These are phyloP conservation scores for Gastrophysa polygoni DNA, from an alignment of 2,888 invertebrate species.

Conservation along the genomic window DNA sequence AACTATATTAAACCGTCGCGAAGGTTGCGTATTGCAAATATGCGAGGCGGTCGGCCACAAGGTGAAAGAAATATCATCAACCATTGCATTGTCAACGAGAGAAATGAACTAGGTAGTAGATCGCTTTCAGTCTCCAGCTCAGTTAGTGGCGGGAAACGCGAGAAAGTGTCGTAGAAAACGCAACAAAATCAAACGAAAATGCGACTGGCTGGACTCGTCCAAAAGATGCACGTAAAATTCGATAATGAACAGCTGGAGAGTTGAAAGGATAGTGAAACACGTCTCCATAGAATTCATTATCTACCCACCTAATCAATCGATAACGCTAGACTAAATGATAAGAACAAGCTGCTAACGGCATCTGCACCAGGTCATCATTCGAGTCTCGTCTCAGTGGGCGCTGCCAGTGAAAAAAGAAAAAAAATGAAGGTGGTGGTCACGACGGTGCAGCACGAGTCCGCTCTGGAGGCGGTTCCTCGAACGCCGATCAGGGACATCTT, in stretches of 20 bases:
- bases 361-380: too few relatives aligned
- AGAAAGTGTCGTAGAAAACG: background rate
- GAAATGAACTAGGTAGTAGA: background rate
- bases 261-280: too few relatives aligned
- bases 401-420: background rate
- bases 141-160: background rate
- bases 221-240: too few relatives aligned
- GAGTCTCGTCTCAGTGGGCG: too few relatives aligned
- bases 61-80: background rate
- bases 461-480: slow-evolving; percentile 48
- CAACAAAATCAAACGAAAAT: too few relatives aligned
- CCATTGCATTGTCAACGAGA: background rate
- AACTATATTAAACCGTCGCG: background rate
- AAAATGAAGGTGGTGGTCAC: slow-evolving; percentile 50
- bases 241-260: too few relatives aligned
- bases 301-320: slow-evolving; percentile 20
- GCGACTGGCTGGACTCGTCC: too few relatives aligned
- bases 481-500: slow-evolving; percentile 49
- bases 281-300: too few relatives aligned
- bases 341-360: too few relatives aligned
- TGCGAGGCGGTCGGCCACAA: background rate
- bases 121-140: background rate
- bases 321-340: slow-evolving; percentile 23
- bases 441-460: slow-evolving; percentile 51
- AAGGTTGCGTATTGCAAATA: background rate